These are phyloP conservation scores for Oryzias woworae DNA, from an alignment of 2,113 vertebrate genomes.

Conservation along the genomic window DNA sequence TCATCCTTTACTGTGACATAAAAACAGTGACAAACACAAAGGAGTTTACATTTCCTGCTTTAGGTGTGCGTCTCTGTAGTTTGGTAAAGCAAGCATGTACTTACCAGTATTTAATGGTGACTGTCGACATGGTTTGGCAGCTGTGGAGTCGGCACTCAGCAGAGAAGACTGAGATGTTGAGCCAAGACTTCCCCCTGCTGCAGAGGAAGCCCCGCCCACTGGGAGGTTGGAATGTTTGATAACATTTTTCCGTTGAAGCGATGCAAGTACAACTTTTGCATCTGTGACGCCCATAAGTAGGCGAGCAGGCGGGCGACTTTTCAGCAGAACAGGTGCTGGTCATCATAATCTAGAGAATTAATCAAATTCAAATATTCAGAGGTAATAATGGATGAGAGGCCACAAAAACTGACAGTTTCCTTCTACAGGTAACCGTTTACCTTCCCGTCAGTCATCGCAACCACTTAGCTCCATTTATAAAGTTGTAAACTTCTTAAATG, in stretches of 20 bases:
- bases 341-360: no score
- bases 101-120: conserved; percentile 59
- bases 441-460: no score
- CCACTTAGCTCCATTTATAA: no score
- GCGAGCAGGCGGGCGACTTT: background rate
- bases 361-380: conserved; percentile 1
- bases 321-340: no score
- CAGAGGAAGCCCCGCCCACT: conserved; percentile 23
- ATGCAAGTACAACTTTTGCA: conserved; percentile 1
- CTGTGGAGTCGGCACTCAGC: background rate
- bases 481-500: no score
- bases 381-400: conserved; percentile 4
- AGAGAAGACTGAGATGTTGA: background rate
- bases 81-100: background rate
- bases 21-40: background rate
- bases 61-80: no score
- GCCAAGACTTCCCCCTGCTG: background rate
- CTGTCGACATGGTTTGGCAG: conserved; percentile 1
- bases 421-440: background rate
- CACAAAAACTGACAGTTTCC: conserved; percentile 14
- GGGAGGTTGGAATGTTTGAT: conserved; percentile 9
- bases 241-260: background rate
- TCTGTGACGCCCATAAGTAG: background rate
- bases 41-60: background rate
- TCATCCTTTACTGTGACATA: conserved; percentile 52